Percentiles rank a stretch among this genome's conserved stretches.
Evolutionary conservation across 1,140 invertebrate genomes (phyloP).

Genomic region (Pseudomyrmex dendroicus): DNA sequence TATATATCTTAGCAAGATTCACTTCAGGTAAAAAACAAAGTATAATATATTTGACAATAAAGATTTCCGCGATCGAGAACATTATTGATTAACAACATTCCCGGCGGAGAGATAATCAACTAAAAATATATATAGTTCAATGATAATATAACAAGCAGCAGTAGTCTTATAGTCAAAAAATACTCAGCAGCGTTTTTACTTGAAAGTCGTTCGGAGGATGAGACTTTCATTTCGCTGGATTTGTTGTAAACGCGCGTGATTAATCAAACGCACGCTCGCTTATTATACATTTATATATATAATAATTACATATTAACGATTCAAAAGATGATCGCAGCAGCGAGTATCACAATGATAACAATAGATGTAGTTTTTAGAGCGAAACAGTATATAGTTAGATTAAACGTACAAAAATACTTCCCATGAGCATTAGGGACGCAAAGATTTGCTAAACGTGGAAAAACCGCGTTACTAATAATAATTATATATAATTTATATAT

Average conservation of each 20-base stretch:
- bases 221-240: conserved; percentile 57
- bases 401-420: conserved; percentile 83
- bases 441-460: conserved; percentile 75
- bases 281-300: conserved; percentile 48
- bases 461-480: conserved; percentile 68
- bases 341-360: conserved; percentile 81
- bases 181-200: conserved; percentile 49
- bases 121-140: conserved; percentile 51
- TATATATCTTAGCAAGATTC: conserved; percentile 1
- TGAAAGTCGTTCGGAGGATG: conserved; percentile 52
- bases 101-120: conserved; percentile 48
- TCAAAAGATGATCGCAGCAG: conserved; percentile 74
- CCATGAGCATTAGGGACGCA: conserved; percentile 75
- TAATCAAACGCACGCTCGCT: conserved; percentile 63
- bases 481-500: conserved; percentile 30
- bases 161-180: conserved; percentile 28
- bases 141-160: conserved; percentile 44
- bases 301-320: conserved; percentile 72
- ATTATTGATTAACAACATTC: conserved; percentile 48
- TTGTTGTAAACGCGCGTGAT: conserved; percentile 48
- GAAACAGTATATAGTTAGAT: conserved; percentile 78
- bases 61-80: conserved; percentile 13
- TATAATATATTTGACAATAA: conserved; percentile 39
- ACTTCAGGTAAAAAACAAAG: conserved; percentile 46
- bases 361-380: conserved; percentile 79